A percentile compares a stretch with the other conserved stretches of the same genome.
phyloP scores from a whole-genome alignment of 2,888 invertebrate genomes.

The Perizoma flavofasciatum region DNA sequence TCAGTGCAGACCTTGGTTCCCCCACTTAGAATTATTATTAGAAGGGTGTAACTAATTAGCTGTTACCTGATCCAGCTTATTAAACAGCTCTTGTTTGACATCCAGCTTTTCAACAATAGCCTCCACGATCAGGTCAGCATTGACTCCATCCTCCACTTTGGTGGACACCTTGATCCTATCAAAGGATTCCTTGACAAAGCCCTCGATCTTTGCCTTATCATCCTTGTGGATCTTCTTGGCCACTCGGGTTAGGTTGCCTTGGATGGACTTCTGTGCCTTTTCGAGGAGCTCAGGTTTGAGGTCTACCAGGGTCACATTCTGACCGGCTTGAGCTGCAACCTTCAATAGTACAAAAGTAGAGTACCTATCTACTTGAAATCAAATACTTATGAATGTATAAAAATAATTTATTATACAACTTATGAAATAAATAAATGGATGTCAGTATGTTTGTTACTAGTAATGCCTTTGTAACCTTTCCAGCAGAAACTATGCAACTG shows the following conservation, averaged over 20 bases:
- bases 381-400: too few species aligned
- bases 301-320: conserved; percentile 92
- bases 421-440: too few species aligned
- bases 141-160: conserved; percentile 85
- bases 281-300: conserved; percentile 87
- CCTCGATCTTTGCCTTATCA: conserved; percentile 85
- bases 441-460: too few species aligned
- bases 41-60: too few species aligned
- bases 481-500: too few species aligned
- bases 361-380: too few species aligned
- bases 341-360: conserved; percentile 61
- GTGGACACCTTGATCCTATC: conserved; percentile 82
- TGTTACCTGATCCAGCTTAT: conserved; percentile 86
- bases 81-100: conserved; percentile 90
- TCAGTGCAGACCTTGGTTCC: too few species aligned
- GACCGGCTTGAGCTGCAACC: conserved; percentile 93
- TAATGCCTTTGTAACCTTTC: too few species aligned
- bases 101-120: conserved; percentile 94
- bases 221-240: conserved; percentile 91
- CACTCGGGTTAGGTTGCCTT: conserved; percentile 88
- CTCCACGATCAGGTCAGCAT: conserved; percentile 90
- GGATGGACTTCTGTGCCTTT: conserved; percentile 89
- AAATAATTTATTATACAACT: too few species aligned
- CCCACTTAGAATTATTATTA: too few species aligned
- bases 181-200: conserved; percentile 85